Conservation (phyloP, 1,140 invertebrate genomes). For the Drosophila bipectinata region DNA sequence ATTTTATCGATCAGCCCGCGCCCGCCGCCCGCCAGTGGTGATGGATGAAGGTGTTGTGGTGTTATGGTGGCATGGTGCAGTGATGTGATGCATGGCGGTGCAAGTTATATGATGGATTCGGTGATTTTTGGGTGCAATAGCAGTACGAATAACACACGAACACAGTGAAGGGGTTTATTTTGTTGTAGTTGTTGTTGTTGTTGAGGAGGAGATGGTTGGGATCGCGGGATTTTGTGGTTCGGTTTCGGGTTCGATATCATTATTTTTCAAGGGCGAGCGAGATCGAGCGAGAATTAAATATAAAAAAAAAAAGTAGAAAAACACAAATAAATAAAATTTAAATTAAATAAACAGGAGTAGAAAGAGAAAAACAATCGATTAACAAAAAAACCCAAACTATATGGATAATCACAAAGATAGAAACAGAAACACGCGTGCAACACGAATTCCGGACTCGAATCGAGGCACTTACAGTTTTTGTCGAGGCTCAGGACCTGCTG, state of each 20-base stretch:
- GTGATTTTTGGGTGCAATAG: slow-evolving; percentile 37
- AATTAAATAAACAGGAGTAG: slow-evolving; percentile 50
- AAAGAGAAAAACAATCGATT: slow-evolving; percentile 76
- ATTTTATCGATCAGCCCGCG: slow-evolving; percentile 42
- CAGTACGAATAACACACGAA: slow-evolving; percentile 56
- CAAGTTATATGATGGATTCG: slow-evolving; percentile 1
- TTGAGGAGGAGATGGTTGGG: slow-evolving; percentile 19
- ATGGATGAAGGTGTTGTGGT: neutral
- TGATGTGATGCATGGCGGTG: neutral
- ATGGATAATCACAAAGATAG: slow-evolving; percentile 57
- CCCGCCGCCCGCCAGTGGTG: slow-evolving; percentile 52
- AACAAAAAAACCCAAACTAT: slow-evolving; percentile 58
- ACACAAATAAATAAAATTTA: slow-evolving; percentile 28
- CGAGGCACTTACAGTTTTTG: slow-evolving; percentile 82
- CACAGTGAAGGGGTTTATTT: slow-evolving; percentile 23
- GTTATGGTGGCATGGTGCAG: slow-evolving; percentile 1
- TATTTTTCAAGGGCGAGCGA: slow-evolving; percentile 47
- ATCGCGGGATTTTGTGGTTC: slow-evolving; percentile 22
- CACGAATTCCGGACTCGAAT: slow-evolving; percentile 54
- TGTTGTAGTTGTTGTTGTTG: too few species aligned
- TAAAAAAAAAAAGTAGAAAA: slow-evolving; percentile 9
- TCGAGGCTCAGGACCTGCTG: slow-evolving; percentile 82
- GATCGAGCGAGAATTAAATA: slow-evolving; percentile 69
- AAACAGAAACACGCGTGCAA: slow-evolving; percentile 72
- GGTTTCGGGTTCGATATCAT: slow-evolving; percentile 19